phyloP scores from a whole-genome alignment of 2,113 vertebrate species.

The Anseranas semipalmata region DNA sequence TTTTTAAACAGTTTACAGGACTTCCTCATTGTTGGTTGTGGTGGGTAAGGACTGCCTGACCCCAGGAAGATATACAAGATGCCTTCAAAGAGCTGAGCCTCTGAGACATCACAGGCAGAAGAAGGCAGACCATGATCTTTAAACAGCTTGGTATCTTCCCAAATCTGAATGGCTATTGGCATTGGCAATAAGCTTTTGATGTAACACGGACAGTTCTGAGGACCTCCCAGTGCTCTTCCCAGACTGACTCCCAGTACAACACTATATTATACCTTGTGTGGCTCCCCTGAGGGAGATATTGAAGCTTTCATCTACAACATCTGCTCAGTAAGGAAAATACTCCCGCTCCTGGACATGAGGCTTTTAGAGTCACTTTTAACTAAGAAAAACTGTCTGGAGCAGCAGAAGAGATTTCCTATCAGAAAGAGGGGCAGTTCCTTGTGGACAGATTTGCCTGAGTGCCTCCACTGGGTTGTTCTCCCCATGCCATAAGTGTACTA shows the following conservation, averaged over 20 bases:
- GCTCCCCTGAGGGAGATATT: not conserved
- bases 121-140: not conserved
- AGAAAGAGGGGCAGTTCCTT: not conserved
- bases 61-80: accelerated
- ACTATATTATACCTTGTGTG: not conserved
- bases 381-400: not conserved
- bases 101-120: not conserved
- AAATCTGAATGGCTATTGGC: accelerated
- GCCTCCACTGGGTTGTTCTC: not conserved
- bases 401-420: not conserved
- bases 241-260: not conserved
- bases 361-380: not conserved
- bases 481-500: not conserved
- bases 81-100: not conserved
- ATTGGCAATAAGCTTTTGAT: not conserved
- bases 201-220: not conserved
- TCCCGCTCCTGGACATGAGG: not conserved
- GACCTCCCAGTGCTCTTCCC: not conserved
- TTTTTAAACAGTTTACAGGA: not conserved
- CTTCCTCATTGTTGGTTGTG: not conserved
- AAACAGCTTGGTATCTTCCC: not conserved
- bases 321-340: not conserved
- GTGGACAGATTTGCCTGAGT: not conserved
- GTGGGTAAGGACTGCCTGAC: not conserved
- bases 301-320: not conserved